These are phyloP conservation scores for Phrynocephalus guinanensis DNA, from an alignment of 2,797 vertebrate species.

Conservation along the genomic window DNA sequence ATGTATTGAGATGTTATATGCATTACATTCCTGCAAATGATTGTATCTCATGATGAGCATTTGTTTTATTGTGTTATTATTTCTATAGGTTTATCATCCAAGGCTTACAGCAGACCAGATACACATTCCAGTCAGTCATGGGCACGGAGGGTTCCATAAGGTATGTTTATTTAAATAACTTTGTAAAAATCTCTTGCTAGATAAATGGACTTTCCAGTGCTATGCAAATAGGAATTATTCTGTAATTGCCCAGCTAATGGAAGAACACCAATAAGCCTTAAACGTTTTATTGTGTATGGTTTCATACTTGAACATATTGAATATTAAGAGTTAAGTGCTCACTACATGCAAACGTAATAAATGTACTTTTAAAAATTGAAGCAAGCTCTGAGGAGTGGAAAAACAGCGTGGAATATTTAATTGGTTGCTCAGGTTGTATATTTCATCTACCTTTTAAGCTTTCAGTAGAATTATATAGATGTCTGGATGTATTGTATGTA, in stretches of 20 bases:
- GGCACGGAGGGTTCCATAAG: constrained; percentile 78
- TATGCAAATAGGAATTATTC: constrained; percentile 29
- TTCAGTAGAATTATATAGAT: constrained; percentile 26
- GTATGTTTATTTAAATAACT: constrained; percentile 69
- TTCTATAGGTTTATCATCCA: constrained; percentile 72
- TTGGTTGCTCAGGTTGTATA: neutral
- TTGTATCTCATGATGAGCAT: neutral
- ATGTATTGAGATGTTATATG: neutral
- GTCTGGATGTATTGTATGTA: constrained; percentile 45
- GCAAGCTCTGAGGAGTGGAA: neutral
- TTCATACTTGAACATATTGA: neutral
- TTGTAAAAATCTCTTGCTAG: constrained; percentile 14
- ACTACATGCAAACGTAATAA: neutral
- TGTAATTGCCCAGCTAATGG: constrained; percentile 17
- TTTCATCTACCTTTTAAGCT: constrained; percentile 21
- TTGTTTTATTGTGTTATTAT: constrained; percentile 62
- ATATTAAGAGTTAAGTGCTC: neutral
- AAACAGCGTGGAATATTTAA: neutral
- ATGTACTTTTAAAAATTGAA: neutral
- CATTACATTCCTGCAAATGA: neutral
- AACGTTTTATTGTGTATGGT: neutral
- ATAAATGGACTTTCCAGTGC: constrained; percentile 9
- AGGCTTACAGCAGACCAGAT: constrained; percentile 69
- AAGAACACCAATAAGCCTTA: constrained; percentile 15
- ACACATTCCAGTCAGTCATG: constrained; percentile 71